phyloP scores from a whole-genome alignment of 2,113 vertebrate genomes.

The Vombatus ursinus region DNA sequence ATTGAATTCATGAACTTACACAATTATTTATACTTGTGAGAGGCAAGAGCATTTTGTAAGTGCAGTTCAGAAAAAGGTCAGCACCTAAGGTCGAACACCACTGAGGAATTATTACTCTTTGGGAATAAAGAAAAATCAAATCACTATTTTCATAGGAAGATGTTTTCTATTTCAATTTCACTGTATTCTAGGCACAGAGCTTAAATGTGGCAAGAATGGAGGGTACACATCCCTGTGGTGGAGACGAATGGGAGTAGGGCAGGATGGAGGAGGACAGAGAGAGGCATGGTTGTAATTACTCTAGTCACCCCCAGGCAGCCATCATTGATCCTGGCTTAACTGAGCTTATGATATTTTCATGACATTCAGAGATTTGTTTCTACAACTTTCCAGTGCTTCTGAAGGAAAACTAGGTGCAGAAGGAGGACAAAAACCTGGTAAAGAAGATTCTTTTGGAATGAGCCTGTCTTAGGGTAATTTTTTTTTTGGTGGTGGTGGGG shows the following conservation, averaged over 20 bases:
- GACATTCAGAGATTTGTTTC: slow-evolving; percentile 68
- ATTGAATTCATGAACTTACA: slow-evolving; percentile 19
- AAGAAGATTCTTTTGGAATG: not conserved
- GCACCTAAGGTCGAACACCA: not conserved
- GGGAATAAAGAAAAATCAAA: not conserved
- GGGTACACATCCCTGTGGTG: not conserved
- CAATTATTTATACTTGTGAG: slow-evolving; percentile 57
- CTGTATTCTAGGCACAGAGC: slow-evolving; percentile 33
- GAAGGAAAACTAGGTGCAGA: not conserved
- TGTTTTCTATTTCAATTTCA: slow-evolving; percentile 53
- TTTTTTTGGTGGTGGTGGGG: no score
- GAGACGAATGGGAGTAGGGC: not conserved
- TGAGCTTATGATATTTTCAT: slow-evolving; percentile 58
- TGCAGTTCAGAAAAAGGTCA: slow-evolving; percentile 33
- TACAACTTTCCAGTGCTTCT: slow-evolving; percentile 43
- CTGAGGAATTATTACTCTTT: not conserved
- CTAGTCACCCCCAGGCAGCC: slow-evolving; percentile 27
- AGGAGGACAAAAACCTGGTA: not conserved
- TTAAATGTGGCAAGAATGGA: slow-evolving; percentile 40
- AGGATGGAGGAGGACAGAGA: not conserved
- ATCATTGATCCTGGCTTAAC: slow-evolving; percentile 52
- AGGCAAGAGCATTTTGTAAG: slow-evolving; percentile 34
- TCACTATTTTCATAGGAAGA: slow-evolving; percentile 1
- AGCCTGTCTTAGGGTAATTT: not conserved
- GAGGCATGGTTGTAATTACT: slow-evolving; percentile 61